Evolutionary conservation across 2,888 invertebrate genomes (phyloP).

Genomic region (Xestia xanthographa): DNA sequence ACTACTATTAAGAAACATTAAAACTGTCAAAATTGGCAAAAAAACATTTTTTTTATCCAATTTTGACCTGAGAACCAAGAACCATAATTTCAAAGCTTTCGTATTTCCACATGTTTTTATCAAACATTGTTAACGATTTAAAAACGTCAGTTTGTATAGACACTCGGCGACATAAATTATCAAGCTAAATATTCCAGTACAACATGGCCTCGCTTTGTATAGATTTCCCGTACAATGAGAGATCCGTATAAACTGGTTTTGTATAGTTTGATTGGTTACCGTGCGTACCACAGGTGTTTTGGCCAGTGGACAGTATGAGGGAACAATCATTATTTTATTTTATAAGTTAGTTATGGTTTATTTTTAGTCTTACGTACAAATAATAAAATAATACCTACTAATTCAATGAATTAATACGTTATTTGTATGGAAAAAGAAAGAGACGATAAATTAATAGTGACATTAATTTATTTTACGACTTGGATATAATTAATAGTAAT

Average conservation of each 20-base stretch:
- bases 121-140: neutral
- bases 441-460: conserved; percentile 10
- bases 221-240: no score
- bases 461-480: conserved; percentile 2
- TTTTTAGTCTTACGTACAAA: neutral
- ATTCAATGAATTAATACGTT: no score
- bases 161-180: no score
- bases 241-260: no score
- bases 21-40: neutral
- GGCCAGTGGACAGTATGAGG: no score
- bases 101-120: no score
- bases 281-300: no score
- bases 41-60: neutral
- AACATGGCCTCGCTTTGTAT: no score
- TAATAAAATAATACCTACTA: no score
- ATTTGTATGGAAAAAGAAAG: conserved; percentile 38
- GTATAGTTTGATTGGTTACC: no score
- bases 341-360: neutral
- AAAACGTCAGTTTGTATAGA: neutral
- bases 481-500: conserved; percentile 11
- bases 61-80: neutral
- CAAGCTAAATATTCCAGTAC: no score
- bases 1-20: no score
- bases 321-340: neutral
- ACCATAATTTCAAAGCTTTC: neutral